A percentile compares a stretch with the other conserved stretches of the same genome.
Evolutionary conservation across 1,140 invertebrate genomes (phyloP).

Genomic region (Hyles vespertilio): DNA sequence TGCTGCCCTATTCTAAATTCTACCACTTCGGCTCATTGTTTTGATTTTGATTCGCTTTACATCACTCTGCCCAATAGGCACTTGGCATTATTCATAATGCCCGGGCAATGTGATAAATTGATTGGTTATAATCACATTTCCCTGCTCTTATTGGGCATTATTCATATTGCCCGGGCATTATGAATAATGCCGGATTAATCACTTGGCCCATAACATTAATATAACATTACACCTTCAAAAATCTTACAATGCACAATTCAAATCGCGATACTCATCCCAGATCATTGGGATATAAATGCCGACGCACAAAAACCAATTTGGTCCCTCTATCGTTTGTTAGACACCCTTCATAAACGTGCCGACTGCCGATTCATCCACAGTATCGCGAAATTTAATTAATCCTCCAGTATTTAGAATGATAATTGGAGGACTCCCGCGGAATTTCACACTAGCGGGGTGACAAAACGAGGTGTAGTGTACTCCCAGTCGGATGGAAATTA

Average conservation of each 20-base stretch:
- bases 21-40: too few species aligned
- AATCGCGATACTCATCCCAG: neutral
- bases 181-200: too few species aligned
- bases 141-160: too few species aligned
- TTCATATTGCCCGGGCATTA: too few species aligned
- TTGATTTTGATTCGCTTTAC: too few species aligned
- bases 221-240: too few species aligned
- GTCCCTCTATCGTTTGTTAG: conserved; percentile 23
- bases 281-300: conserved; percentile 19
- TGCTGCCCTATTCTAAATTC: too few species aligned
- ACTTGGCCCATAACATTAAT: too few species aligned
- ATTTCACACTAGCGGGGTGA: conserved; percentile 19
- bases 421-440: conserved; percentile 36
- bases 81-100: too few species aligned
- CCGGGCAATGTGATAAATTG: too few species aligned
- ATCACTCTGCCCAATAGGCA: too few species aligned
- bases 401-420: conserved; percentile 35
- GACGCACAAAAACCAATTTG: conserved; percentile 29
- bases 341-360: conserved; percentile 9
- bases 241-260: neutral
- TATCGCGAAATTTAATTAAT: conserved; percentile 39
- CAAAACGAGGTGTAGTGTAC: neutral
- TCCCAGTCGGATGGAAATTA: neutral
- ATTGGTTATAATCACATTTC: too few species aligned
- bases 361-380: conserved; percentile 19